Evolutionary conservation across 2,888 invertebrate genomes (phyloP).

Genomic region (Cheilosia vernalis): DNA sequence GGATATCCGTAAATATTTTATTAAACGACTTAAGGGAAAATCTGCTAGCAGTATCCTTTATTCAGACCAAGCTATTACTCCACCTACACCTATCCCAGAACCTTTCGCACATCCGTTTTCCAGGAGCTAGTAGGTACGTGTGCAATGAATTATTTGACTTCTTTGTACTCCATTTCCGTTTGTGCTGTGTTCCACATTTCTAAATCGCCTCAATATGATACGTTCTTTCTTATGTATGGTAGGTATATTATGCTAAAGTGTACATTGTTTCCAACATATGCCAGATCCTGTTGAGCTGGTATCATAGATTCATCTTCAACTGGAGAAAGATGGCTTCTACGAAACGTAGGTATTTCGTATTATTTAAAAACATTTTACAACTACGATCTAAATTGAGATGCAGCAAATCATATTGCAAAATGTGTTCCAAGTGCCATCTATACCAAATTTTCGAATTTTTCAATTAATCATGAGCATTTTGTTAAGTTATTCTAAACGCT

Average conservation of each 20-base stretch:
- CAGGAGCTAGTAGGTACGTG: conserved; percentile 24
- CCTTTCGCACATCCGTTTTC: not conserved
- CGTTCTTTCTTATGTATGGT: too few species aligned
- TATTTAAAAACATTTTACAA: not conserved
- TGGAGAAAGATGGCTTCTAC: not conserved
- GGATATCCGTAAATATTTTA: conserved; percentile 32
- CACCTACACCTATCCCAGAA: not conserved
- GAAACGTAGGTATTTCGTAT: conserved; percentile 1
- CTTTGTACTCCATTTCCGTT: conserved; percentile 15
- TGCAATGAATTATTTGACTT: conserved; percentile 10
- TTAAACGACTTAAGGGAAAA: conserved; percentile 6
- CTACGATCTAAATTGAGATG: not conserved
- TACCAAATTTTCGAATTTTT: too few species aligned
- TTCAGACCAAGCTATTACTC: conserved; percentile 4
- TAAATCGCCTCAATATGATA: not conserved
- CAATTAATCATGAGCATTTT: too few species aligned
- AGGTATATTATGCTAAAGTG: conserved; percentile 1
- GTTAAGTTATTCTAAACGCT: too few species aligned
- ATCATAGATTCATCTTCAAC: not conserved
- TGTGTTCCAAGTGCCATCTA: too few species aligned
- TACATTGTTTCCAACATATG: conserved; percentile 3
- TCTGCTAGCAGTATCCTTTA: not conserved
- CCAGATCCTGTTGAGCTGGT: not conserved
- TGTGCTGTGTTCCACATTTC: conserved; percentile 1
- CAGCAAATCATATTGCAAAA: too few species aligned